phyloP scores from a whole-genome alignment of 2,113 vertebrate genomes.

The Cebidichthys violaceus region DNA sequence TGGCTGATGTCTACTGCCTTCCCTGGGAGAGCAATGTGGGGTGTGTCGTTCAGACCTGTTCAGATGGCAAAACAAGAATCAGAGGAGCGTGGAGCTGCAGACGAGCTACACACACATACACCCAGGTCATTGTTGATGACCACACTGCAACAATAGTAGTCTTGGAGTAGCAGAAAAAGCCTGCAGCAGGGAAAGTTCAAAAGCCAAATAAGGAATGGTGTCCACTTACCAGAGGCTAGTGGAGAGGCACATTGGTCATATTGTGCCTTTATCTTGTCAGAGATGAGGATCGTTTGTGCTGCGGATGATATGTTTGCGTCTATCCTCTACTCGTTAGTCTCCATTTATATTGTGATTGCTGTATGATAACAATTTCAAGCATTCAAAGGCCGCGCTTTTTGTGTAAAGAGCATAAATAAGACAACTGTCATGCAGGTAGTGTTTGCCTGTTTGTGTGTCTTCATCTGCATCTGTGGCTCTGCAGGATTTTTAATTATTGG shows the following conservation, averaged over 20 bases:
- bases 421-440: constrained; percentile 41
- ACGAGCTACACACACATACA: constrained; percentile 29
- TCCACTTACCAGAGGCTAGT: constrained; percentile 45
- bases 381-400: constrained; percentile 40
- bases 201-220: constrained; percentile 62
- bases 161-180: constrained; percentile 44
- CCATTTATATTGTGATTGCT: constrained; percentile 53
- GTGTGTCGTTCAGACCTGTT: constrained; percentile 63
- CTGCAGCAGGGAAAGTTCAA: constrained; percentile 67
- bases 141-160: constrained; percentile 36
- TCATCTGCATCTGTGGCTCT: constrained; percentile 37
- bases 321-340: constrained; percentile 58
- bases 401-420: constrained; percentile 53
- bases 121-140: constrained; percentile 58
- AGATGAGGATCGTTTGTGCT: constrained; percentile 61
- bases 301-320: constrained; percentile 50
- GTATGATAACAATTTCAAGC: constrained; percentile 50
- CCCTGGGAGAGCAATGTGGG: constrained; percentile 29
- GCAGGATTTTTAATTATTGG: constrained; percentile 46
- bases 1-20: constrained; percentile 35
- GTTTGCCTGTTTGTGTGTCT: constrained; percentile 20
- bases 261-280: constrained; percentile 64
- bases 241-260: constrained; percentile 38
- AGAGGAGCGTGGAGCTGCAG: constrained; percentile 58
- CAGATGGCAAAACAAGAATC: constrained; percentile 60